phyloP scores from a whole-genome alignment of 2,113 vertebrate genomes.

The Pseudois nayaur region DNA sequence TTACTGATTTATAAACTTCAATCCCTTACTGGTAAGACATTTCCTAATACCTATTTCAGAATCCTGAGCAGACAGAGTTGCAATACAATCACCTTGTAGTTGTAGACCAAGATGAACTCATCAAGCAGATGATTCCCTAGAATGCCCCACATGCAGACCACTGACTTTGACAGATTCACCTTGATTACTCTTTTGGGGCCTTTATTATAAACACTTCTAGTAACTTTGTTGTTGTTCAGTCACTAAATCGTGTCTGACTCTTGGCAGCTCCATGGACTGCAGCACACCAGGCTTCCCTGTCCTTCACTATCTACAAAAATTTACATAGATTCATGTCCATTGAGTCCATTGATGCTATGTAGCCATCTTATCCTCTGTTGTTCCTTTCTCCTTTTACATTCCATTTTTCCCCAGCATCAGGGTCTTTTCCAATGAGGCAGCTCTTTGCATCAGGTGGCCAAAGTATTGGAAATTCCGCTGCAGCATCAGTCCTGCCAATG shows the following conservation, averaged over 20 bases:
- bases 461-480: fast-evolving
- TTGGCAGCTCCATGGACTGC: background rate
- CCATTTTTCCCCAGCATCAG: background rate
- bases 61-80: background rate
- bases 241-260: background rate
- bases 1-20: background rate
- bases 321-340: background rate
- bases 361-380: background rate
- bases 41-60: background rate
- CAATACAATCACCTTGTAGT: background rate
- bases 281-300: background rate
- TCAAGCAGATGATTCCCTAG: background rate
- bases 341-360: background rate
- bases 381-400: background rate
- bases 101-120: background rate
- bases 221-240: background rate
- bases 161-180: background rate
- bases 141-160: background rate
- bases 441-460: background rate
- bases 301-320: background rate
- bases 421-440: background rate
- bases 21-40: background rate
- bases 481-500: background rate
- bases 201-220: background rate
- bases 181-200: background rate